These are phyloP conservation scores for Sebastes kiyomatsui DNA, from an alignment of 2,797 vertebrate genomes.

Conservation along the genomic window DNA sequence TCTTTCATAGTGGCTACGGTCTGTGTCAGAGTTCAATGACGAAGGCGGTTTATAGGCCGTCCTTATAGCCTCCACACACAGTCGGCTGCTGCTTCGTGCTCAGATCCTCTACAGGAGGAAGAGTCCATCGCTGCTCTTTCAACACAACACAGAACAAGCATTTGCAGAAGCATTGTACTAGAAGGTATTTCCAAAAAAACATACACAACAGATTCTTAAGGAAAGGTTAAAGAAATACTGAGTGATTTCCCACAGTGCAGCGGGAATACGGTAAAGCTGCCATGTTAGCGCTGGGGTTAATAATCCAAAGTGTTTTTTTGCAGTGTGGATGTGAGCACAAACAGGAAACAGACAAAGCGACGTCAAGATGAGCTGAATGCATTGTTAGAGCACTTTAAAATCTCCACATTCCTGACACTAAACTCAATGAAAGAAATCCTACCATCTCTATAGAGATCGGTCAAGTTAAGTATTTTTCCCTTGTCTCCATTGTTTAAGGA, in stretches of 20 bases:
- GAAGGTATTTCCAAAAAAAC: not conserved
- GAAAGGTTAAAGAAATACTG: slow-evolving; percentile 39
- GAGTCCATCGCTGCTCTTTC: not conserved
- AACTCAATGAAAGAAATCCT: not conserved
- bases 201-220: not conserved
- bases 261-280: slow-evolving; percentile 53
- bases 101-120: not conserved
- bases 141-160: not conserved
- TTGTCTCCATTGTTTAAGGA: slow-evolving; percentile 24
- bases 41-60: not conserved
- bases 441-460: not conserved
- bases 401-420: not conserved
- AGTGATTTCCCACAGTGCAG: slow-evolving; percentile 28
- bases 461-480: slow-evolving; percentile 15
- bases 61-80: not conserved
- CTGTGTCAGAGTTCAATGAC: slow-evolving; percentile 5
- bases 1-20: slow-evolving; percentile 31
- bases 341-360: not conserved
- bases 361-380: not conserved
- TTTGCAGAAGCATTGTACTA: not conserved
- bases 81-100: not conserved
- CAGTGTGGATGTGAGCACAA: slow-evolving; percentile 16
- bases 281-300: slow-evolving; percentile 12
- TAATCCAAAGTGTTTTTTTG: slow-evolving; percentile 7
- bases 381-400: not conserved